Conservation (phyloP, 2,797 vertebrate species). For the Lithobates pipiens region DNA sequence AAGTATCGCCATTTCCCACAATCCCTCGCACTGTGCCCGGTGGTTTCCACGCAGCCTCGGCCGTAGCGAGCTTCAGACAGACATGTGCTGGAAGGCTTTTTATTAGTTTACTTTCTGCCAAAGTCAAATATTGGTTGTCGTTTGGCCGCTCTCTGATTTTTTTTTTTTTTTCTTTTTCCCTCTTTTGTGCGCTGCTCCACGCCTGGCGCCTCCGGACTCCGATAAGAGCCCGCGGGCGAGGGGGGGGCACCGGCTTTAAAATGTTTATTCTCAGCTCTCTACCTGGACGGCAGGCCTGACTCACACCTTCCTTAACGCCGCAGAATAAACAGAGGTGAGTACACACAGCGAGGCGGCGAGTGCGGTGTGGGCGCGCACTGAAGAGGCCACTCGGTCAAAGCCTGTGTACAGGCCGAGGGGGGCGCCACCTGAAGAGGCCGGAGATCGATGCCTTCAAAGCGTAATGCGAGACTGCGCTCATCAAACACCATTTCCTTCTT, state of each 20-base stretch:
- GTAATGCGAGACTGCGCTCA: background rate
- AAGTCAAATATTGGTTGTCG: slow-evolving; percentile 69
- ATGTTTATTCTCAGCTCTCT: slow-evolving; percentile 31
- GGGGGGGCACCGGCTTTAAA: slow-evolving; percentile 1
- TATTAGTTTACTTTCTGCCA: slow-evolving; percentile 74
- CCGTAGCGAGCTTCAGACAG: slow-evolving; percentile 33
- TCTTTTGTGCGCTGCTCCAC: slow-evolving; percentile 63
- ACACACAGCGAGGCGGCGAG: background rate
- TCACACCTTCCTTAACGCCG: slow-evolving; percentile 7
- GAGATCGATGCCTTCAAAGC: background rate
- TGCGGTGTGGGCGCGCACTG: background rate
- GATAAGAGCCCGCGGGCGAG: slow-evolving; percentile 40
- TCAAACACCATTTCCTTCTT: background rate
- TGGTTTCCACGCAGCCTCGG: slow-evolving; percentile 6
- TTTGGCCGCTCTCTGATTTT: slow-evolving; percentile 49
- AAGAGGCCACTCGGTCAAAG: background rate
- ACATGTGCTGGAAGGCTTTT: slow-evolving; percentile 64
- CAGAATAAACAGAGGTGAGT: slow-evolving; percentile 33
- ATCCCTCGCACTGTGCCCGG: background rate
- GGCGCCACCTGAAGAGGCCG: background rate
- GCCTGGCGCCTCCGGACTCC: slow-evolving; percentile 59
- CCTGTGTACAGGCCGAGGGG: background rate
- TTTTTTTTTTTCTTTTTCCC: slow-evolving; percentile 66
- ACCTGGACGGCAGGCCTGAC: slow-evolving; percentile 12
- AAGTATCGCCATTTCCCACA: no score